Conservation (phyloP, 2,888 invertebrate species). For the Cosmia pyralina region DNA sequence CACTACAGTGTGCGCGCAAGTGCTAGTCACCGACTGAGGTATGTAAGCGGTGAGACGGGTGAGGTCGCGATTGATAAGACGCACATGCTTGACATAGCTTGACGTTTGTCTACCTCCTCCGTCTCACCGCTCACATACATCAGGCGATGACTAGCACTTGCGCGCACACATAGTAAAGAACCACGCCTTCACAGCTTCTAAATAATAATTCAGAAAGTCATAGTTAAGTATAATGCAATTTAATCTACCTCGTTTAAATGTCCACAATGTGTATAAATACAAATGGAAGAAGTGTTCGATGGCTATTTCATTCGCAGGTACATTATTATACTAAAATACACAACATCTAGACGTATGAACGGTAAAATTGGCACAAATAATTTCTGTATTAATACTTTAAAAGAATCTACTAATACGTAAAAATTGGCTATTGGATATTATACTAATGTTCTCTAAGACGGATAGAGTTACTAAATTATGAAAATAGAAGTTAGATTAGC, state of each 20-base stretch:
- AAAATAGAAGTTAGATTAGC: background rate
- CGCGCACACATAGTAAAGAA: background rate
- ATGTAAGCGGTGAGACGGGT: no score
- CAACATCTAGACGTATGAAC: conserved; percentile 19
- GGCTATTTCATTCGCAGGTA: conserved; percentile 22
- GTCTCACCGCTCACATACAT: no score
- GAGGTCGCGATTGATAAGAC: no score
- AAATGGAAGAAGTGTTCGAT: conserved; percentile 53
- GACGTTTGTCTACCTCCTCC: no score
- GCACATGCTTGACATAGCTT: no score
- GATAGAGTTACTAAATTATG: background rate
- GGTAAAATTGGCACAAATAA: conserved; percentile 54
- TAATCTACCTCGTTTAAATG: conserved; percentile 9
- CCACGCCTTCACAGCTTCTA: conserved; percentile 2
- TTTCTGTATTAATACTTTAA: conserved; percentile 30
- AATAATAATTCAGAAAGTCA: conserved; percentile 9
- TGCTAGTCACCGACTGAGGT: no score
- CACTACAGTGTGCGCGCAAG: background rate
- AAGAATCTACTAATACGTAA: conserved; percentile 5
- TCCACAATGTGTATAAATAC: conserved; percentile 17
- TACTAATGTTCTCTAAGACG: background rate
- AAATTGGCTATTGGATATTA: conserved; percentile 14
- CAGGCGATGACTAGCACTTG: no score
- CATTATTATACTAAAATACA: conserved; percentile 29
- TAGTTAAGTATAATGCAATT: background rate